Evolutionary conservation across 2,113 vertebrate species (phyloP), one percentile per base, ranked within the genome.

Genomic region (Clinocottus analis): DNA sequence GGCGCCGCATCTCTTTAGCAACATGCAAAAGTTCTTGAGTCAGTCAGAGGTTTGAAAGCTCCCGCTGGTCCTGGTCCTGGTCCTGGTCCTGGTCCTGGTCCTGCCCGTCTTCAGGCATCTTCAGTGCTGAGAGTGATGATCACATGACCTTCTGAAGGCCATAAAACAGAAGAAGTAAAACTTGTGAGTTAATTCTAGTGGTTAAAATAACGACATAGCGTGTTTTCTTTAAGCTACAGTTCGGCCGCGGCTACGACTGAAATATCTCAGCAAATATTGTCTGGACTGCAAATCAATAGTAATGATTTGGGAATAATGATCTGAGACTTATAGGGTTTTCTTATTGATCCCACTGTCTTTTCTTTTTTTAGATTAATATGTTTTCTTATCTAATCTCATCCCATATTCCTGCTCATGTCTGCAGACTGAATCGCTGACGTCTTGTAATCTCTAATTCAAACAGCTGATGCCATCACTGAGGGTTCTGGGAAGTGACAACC

Each of bases 41-140:
- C 87, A 86, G 83, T 92, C 84, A 82, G 80, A 85, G 83, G 82
- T 90, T 61, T 83, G 79, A 81, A 75, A 79, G 69, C 29, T 14
- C 63, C 69, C 2, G 16, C 78, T 27, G 49, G 61, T 85, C 37
- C 45, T 33, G 84, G 45, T 63, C 80, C 53, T 62, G 61, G n/a
- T n/a, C n/a, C n/a, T n/a, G n/a, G n/a, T n/a, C n/a, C 78, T 27
- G 49, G 61, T 85, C 37, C 45, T 33, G 84, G 45, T 63, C 80
- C 53, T 62, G 61, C 17, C 43, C 55, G 62, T 55, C 65, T 45
- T 68, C 61, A 21, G 39, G 80, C 55, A 39, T 79, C 74, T 51
- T 77, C 11, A 41, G 49, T 61, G 21, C 27, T 27, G 62, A n/a
- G 64, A 5, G 61, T 63, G 64, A 78, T 69, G 63, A 69, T 41